Evolutionary conservation across 2,113 vertebrate species (phyloP).

Genomic region (Bambusicola thoracicus): DNA sequence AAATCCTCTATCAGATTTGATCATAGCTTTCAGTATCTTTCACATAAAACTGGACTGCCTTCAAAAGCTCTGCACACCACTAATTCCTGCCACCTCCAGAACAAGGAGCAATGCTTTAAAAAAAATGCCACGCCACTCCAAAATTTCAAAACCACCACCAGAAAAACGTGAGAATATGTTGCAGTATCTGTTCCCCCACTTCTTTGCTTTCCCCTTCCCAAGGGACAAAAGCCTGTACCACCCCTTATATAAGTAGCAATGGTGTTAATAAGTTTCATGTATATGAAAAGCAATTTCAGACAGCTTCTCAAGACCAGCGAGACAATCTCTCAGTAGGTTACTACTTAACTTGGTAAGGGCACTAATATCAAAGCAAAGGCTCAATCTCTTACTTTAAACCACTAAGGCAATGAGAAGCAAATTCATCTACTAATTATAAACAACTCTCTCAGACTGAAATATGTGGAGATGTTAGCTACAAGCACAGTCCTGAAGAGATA

Average conservation of each 20-base stretch:
- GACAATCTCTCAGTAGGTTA: neutral
- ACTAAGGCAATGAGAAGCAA: neutral
- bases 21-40: neutral
- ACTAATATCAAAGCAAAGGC: neutral
- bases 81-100: neutral
- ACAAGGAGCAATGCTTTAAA: neutral
- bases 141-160: neutral
- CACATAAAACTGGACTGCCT: neutral
- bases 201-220: neutral
- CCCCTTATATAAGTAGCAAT: neutral
- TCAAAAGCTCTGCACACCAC: neutral
- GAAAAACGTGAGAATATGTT: neutral
- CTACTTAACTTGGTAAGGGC: neutral
- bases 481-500: neutral
- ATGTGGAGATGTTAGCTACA: neutral
- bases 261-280: neutral
- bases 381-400: neutral
- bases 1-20: neutral
- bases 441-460: neutral
- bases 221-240: neutral
- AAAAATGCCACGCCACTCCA: neutral
- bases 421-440: neutral
- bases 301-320: neutral
- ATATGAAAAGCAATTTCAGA: neutral
- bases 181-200: neutral